A percentile compares a stretch with the other conserved stretches of the same genome.
These are phyloP conservation scores for Drosophila santomea DNA, from an alignment of 1,140 invertebrate species.

Conservation along the genomic window DNA sequence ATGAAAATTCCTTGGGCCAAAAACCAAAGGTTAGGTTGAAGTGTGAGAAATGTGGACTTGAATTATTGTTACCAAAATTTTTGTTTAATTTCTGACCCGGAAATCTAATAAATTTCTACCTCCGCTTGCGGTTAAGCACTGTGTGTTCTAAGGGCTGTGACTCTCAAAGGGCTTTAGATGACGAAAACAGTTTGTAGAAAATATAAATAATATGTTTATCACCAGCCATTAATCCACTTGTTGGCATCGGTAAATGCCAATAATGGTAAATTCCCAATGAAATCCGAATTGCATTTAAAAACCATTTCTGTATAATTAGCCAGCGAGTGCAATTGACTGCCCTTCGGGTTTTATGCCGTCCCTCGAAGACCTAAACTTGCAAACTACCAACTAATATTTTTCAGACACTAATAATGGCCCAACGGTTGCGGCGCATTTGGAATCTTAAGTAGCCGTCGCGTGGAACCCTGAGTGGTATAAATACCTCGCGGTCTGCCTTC, in stretches of 20 bases:
- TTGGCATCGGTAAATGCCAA: not conserved
- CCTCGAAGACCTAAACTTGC: conserved; percentile 55
- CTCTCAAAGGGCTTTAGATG: not conserved
- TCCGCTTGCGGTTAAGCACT: not conserved
- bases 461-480: conserved; percentile 49
- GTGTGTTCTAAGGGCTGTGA: no score
- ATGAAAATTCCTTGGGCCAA: conserved; percentile 11
- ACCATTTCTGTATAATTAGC: conserved; percentile 48
- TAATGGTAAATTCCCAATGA: conserved; percentile 19
- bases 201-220: not conserved
- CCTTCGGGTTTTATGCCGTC: conserved; percentile 69
- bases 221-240: conserved; percentile 21
- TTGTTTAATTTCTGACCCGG: conserved; percentile 11
- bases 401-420: conserved; percentile 67
- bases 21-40: conserved; percentile 12
- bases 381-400: conserved; percentile 45
- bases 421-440: conserved; percentile 20
- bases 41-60: conserved; percentile 14
- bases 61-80: conserved; percentile 46
- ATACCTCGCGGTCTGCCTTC: conserved; percentile 47
- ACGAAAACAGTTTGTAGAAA: not conserved
- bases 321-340: conserved; percentile 51
- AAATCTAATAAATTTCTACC: conserved; percentile 5
- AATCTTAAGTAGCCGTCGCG: conserved; percentile 56
- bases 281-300: conserved; percentile 41